These are phyloP conservation scores for Staurois parvus DNA, from an alignment of 2,797 vertebrate genomes.

Conservation along the genomic window DNA sequence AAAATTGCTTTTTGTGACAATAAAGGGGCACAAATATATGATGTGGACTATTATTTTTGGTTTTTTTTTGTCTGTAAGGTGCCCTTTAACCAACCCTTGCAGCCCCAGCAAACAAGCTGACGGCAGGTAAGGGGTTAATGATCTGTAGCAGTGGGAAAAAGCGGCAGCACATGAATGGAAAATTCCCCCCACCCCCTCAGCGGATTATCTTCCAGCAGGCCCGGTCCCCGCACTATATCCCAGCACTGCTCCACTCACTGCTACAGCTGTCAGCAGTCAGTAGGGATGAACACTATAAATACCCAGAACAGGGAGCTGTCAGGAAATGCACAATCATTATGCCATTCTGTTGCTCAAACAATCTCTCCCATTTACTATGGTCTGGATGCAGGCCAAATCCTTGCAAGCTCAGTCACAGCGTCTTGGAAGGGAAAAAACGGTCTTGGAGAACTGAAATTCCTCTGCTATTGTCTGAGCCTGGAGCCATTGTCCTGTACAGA, in stretches of 20 bases:
- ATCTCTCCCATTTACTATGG: conserved; percentile 5
- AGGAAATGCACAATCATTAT: not conserved
- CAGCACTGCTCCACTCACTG: conserved; percentile 14
- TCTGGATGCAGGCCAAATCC: not conserved
- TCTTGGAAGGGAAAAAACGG: not conserved
- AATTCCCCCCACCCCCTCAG: not conserved
- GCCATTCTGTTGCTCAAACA: conserved; percentile 18
- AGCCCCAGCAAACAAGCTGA: not conserved
- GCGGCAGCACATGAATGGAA: conserved; percentile 35
- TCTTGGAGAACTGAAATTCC: not conserved
- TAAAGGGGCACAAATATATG: no score
- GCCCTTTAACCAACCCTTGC: not conserved
- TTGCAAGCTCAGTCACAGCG: not conserved
- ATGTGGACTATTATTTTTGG: no score
- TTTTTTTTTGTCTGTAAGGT: no score
- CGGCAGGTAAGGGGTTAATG: not conserved
- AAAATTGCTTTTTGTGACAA: no score
- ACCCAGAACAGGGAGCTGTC: not conserved
- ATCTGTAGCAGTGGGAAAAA: conserved; percentile 7
- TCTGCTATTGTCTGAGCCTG: not conserved
- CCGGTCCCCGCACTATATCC: conserved; percentile 4
- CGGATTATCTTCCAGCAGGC: conserved; percentile 18
- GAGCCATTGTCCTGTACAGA: no score
- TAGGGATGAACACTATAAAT: conserved; percentile 34
- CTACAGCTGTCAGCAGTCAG: conserved; percentile 41